Evolutionary conservation across 2,113 vertebrate species (phyloP), one percentile per base, ranked within the genome.

Genomic region (Hemibagrus wyckioides): DNA sequence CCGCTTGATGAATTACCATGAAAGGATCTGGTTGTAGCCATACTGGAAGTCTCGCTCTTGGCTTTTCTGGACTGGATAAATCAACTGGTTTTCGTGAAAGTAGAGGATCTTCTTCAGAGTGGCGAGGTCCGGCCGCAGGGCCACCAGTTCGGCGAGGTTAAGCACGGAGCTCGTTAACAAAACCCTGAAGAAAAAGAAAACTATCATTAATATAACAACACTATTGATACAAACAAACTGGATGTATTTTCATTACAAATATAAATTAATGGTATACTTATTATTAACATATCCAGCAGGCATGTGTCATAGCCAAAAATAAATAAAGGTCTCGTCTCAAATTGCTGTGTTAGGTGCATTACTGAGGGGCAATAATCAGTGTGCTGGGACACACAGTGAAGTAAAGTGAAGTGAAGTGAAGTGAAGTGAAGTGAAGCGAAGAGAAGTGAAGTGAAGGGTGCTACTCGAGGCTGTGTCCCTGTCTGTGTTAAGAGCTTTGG

Each of bases 11-110:
- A 56, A 30, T 92, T 92, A 96, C 95, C 95, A 95, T 88, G 95
- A 95, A 11, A 95, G 93, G 75, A 95, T 88, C 94, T 99, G 98
- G 95, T 99, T 99, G 94, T 99, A 99, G 87, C 98, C 98, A 9
- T 99, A 99, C 84, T 99, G 98, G 93, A 99, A 99, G 95, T 98
- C 98, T 79, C 97, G 94, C 80, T 99, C 96, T 92, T 97, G 97
- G 93, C 92, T 95, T 92, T 96, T 97, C 92, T 96, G 96, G 90
- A 98, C 96, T 59, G 98, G 97, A 94, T 99, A 99, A 2, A 94
- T 93, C 94, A 99, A 94, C 91, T 99, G 98, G 94, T 99, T 99
- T 94, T 99, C 98, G 15, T 99, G 98, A 94, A 99, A 99, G 93
- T 99, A 99, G 86, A 99, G 95, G 82, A 99, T 91, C 94, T 99